Base-by-base conservation (phyloP, 2,797 vertebrate genomes). In the Myripristis jacobus region DNA sequence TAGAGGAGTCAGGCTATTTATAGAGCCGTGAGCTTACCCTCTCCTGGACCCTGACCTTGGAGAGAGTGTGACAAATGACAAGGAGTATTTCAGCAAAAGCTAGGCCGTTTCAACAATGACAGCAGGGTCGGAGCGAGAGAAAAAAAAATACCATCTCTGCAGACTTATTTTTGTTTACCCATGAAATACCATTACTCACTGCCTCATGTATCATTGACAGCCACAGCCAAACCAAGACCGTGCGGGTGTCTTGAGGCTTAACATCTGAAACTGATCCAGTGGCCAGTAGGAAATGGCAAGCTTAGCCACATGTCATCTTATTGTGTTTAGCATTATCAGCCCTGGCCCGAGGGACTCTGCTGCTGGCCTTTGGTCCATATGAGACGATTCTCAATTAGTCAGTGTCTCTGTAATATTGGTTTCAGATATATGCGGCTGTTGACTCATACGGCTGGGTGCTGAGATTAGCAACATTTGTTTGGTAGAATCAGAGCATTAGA, bases 21-120 rank as follows among this genome's bases (percentile, higher is more conserved):
- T 87, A 81, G 80, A 70, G 56, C 66, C 0, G 69, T 48, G 47
- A 82, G 80, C 65, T 78, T 74, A 73, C 59, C 82, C 72, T 75
- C 19, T 66, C 70, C 62, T 81, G 81, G 79, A 79, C 79, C 57
- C 66, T 86, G 86, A 92, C 90, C 89, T 91, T 90, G 89, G 66
- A 61, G 70, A 69, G 62, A 77, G 66, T 48, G 79, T 84, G 85
- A 86, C 83, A 84, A 85, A 88, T 73, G 83, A 87, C 73, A 50
- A 68, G 73, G 81, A 75, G 75, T 69, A 44, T 82, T 81, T 82
- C 60, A 53, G 79, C 76, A 52, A 75, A 71, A 74, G 79, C 72
- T 15, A 6, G 57, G 73, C 71, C 76, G 22, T 83, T 84, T 77
- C 31, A 67, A 77, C 72, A 75, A 81, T 61, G 78, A 72, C 77